These are phyloP conservation scores for Trissolcus japonicus DNA, from an alignment of 2,888 invertebrate genomes.

Conservation along the genomic window DNA sequence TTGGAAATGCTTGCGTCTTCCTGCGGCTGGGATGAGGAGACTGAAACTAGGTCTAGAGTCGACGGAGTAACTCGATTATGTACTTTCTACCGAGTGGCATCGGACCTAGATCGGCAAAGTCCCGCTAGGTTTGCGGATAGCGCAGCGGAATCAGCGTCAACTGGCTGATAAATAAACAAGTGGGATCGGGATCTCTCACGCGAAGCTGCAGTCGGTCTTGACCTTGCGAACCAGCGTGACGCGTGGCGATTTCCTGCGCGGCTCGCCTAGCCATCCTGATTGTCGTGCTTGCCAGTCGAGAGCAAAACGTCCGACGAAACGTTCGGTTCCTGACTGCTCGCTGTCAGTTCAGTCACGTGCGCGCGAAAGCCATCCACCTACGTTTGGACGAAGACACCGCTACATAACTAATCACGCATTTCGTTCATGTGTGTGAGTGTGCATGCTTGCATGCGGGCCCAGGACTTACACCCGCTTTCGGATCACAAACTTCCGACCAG, in stretches of 20 bases:
- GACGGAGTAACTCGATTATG: constrained; percentile 34
- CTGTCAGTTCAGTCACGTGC: constrained; percentile 8
- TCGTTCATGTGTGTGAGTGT: constrained; percentile 17
- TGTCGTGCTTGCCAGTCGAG: constrained; percentile 12
- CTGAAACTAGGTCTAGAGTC: constrained; percentile 42
- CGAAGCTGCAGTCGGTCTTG: constrained; percentile 19
- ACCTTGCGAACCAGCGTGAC: constrained; percentile 35
- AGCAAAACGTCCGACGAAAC: constrained; percentile 11
- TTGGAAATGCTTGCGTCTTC: background rate
- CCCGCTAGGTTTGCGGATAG: constrained; percentile 28
- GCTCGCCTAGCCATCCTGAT: constrained; percentile 7
- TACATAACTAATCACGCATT: background rate
- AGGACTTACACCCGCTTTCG: background rate
- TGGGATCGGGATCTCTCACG: background rate
- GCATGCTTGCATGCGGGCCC: constrained; percentile 16
- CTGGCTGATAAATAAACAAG: background rate
- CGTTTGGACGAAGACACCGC: background rate
- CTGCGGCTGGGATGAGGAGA: background rate
- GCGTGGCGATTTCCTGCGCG: constrained; percentile 28
- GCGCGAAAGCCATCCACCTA: background rate
- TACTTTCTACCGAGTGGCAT: constrained; percentile 37
- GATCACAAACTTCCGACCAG: background rate
- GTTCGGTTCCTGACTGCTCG: background rate
- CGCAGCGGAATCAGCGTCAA: background rate
- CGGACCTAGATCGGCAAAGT: constrained; percentile 30